phyloP scores from a whole-genome alignment of 2,113 vertebrate species.

The Pituophis catenifer region DNA sequence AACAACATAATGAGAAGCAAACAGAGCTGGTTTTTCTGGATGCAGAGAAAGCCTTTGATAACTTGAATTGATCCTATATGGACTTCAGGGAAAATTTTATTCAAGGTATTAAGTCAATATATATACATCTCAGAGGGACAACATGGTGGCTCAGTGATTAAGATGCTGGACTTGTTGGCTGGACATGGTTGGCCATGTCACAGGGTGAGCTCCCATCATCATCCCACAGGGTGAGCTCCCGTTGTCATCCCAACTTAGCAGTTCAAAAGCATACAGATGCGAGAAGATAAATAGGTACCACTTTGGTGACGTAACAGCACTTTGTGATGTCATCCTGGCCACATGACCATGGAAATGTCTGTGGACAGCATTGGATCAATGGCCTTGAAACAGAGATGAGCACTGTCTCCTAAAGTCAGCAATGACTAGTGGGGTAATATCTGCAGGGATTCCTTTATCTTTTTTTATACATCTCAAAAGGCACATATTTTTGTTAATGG shows the following conservation, averaged over 20 bases:
- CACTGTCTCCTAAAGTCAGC: neutral
- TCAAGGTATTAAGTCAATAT: too few relatives aligned
- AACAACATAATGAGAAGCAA: neutral
- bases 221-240: neutral
- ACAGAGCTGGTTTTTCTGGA: neutral
- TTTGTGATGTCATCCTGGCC: neutral
- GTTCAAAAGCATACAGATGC: neutral
- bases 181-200: too few relatives aligned
- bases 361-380: neutral
- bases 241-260: neutral
- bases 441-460: neutral
- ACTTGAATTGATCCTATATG: neutral
- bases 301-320: neutral
- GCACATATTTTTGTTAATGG: neutral
- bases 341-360: neutral
- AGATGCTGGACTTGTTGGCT: too few relatives aligned
- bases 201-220: neutral
- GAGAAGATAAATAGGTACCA: neutral
- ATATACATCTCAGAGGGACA: too few relatives aligned
- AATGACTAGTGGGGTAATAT: neutral
- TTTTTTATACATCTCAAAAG: neutral
- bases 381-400: neutral
- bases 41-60: neutral
- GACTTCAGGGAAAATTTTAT: neutral
- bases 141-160: too few relatives aligned